These are phyloP conservation scores for Castor canadensis DNA, from an alignment of 2,113 vertebrate genomes.

Conservation along the genomic window DNA sequence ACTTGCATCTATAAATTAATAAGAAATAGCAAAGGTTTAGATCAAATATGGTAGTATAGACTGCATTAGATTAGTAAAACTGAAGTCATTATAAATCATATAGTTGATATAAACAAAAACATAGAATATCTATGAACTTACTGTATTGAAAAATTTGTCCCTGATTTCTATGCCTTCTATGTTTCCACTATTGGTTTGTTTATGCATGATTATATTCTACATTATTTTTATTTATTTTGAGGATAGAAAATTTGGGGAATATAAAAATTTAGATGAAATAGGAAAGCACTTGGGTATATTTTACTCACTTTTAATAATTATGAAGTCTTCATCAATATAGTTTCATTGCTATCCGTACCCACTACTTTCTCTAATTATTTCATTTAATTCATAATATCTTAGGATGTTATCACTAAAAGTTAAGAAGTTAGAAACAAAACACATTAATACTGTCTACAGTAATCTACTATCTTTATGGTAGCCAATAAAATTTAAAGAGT, in stretches of 20 bases:
- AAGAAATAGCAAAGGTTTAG: neutral
- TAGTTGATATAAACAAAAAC: neutral
- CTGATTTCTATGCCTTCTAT: neutral
- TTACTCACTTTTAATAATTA: neutral
- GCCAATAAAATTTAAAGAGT: no score
- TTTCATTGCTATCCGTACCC: neutral
- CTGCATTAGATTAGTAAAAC: no score
- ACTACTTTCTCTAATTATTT: neutral
- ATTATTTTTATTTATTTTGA: neutral
- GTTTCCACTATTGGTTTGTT: neutral
- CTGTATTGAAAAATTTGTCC: neutral
- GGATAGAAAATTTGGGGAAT: neutral
- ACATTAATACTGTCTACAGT: neutral
- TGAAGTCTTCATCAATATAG: neutral
- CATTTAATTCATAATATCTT: neutral
- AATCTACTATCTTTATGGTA: no score
- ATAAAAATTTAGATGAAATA: neutral
- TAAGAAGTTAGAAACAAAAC: neutral
- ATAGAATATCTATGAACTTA: neutral
- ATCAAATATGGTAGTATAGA: neutral
- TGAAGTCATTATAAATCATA: neutral
- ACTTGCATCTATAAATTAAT: neutral
- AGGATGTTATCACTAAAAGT: neutral
- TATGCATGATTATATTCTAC: neutral
- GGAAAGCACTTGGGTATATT: no score